A percentile compares a stretch with the other conserved stretches of the same genome.
phyloP scores from a whole-genome alignment of 1,140 invertebrate genomes.

The Ctenoplectra terminalis region DNA sequence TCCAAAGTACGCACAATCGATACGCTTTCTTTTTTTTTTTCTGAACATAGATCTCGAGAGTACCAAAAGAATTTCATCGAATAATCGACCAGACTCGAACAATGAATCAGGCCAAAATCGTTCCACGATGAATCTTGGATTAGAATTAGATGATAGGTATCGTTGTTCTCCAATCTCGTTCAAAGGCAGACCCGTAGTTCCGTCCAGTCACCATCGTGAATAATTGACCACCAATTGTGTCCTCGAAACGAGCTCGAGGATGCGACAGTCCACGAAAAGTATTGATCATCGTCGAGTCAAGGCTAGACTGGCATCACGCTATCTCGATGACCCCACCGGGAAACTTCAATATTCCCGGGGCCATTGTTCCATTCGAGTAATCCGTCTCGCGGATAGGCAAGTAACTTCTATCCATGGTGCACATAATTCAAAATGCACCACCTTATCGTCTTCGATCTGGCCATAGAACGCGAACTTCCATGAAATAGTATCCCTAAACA shows the following conservation, averaged over 20 bases:
- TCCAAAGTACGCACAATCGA: too few relatives aligned
- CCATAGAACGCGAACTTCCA: conserved; percentile 45
- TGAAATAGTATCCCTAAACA: conserved; percentile 62
- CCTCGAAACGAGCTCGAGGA: conserved; percentile 23
- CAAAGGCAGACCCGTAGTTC: conserved; percentile 15
- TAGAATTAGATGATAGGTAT: conserved; percentile 61
- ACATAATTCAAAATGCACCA: conserved; percentile 33
- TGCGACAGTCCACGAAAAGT: conserved; percentile 59
- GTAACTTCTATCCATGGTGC: neutral
- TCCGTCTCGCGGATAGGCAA: conserved; percentile 27
- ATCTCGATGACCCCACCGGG: conserved; percentile 58
- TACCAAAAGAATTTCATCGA: neutral
- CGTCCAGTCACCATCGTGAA: neutral
- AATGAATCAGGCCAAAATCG: neutral
- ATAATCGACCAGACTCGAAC: neutral
- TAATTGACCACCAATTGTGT: conserved; percentile 11
- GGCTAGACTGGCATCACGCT: conserved; percentile 25
- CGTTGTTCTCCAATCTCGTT: conserved; percentile 54
- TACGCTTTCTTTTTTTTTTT: too few relatives aligned
- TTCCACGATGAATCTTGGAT: conserved; percentile 48
- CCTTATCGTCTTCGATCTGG: conserved; percentile 24
- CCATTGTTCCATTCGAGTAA: conserved; percentile 56
- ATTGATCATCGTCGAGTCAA: conserved; percentile 61
- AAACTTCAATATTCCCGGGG: conserved; percentile 40
- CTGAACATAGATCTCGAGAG: too few relatives aligned